Conservation (phyloP, 2,888 invertebrate genomes). For the Drosophila vallismaia region DNA sequence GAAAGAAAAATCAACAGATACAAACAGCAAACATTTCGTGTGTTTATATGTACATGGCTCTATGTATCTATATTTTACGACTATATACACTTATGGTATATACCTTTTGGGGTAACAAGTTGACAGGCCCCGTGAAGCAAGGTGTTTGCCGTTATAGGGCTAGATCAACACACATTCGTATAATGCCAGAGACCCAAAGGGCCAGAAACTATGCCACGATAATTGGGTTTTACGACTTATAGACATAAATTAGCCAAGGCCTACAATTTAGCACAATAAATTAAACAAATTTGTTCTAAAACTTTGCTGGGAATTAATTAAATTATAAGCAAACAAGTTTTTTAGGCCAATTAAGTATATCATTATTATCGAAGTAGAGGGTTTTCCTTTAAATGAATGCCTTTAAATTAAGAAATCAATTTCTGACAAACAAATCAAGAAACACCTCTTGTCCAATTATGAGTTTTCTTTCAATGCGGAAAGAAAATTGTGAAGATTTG, state of each 20-base stretch:
- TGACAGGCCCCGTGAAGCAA: conserved; percentile 34
- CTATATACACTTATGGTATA: neutral
- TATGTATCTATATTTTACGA: conserved; percentile 17
- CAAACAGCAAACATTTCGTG: conserved; percentile 17
- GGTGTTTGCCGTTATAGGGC: conserved; percentile 40
- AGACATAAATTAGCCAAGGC: conserved; percentile 11
- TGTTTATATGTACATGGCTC: neutral
- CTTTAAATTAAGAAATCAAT: neutral
- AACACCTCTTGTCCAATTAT: conserved; percentile 9
- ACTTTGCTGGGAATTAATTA: conserved; percentile 1
- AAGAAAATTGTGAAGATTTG: neutral
- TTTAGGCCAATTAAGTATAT: neutral
- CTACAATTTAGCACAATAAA: neutral
- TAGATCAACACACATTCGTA: conserved; percentile 24
- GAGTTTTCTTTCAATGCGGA: neutral
- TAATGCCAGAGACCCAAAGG: neutral
- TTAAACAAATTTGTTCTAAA: conserved; percentile 1
- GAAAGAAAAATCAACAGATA: conserved; percentile 53
- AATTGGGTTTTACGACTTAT: conserved; percentile 37
- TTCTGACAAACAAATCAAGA: neutral
- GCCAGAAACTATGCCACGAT: conserved; percentile 8
- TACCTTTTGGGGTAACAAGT: conserved; percentile 24
- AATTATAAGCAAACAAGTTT: neutral
- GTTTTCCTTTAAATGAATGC: neutral
- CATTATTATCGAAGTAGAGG: too few species aligned